Base-by-base conservation (phyloP, 2,888 invertebrate genomes). In the Eucriotettix oculatus region DNA sequence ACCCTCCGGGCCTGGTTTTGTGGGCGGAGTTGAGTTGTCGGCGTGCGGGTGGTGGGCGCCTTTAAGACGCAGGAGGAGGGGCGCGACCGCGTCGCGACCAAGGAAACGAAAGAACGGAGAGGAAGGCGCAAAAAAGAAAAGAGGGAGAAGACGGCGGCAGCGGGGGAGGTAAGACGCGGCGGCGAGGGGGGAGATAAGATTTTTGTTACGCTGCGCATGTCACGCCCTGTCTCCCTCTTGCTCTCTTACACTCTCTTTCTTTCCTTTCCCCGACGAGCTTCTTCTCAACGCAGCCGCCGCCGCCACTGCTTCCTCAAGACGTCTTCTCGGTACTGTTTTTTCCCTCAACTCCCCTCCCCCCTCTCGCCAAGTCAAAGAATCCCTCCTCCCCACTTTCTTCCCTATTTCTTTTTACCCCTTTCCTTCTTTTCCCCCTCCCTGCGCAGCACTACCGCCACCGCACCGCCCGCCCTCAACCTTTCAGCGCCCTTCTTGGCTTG, bases 21-120 rank as follows among this genome's bases (percentile, higher is more conserved):
- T 57, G 62, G 60, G 61, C 55, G 60, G 59, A 63, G 63, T 63
- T 63, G 63, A 61, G 63, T 60, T 60, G 63, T 53, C 53, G 53
- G 53, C 16, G 53, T 16, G n/a, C 53, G 57, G 60, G 52, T 42
- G n/a, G 41, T 42, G 40, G 55, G 40, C 55, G 29, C 41, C 55
- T 29, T 16, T 14, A 42, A 16, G 57, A 57, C 56, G 54, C 48
- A 43, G 58, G 57, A 29, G 52, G 59, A 58, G 61, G 60, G 59
- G 57, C 48, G 62, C 52, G 63, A 54, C 60, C 58, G 57, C 43
- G 52, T 57, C 54, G 42, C 59, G 60, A 58, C 63, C 63, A 60
- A 63, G 59, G 60, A 60, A 60, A 60, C 61, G 63, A 60, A 60
- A 62, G 62, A 62, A 62, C 48, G 48, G 48, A 48, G 48, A 48